A percentile compares a stretch with the other conserved stretches of the same genome.
phyloP scores from a whole-genome alignment of 2,113 vertebrate species.

The Nycticebus coucang region DNA sequence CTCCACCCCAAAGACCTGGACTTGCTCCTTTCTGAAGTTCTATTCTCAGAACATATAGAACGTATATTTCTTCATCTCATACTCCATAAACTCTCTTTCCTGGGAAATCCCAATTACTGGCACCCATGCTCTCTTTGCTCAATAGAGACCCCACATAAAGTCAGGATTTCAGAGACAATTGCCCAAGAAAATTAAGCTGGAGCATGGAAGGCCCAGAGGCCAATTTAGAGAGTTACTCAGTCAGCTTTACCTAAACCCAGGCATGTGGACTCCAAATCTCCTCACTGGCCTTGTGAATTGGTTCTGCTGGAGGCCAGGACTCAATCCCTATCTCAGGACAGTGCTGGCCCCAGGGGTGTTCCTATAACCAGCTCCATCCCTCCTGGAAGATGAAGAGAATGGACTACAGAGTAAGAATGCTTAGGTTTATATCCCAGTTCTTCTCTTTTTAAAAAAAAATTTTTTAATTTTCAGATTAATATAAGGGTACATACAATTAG shows the following conservation, averaged over 20 bases:
- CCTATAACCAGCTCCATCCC: not conserved
- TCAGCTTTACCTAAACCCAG: not conserved
- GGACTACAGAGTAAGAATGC: not conserved
- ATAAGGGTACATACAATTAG: no score
- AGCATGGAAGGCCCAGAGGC: not conserved
- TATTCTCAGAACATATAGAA: not conserved
- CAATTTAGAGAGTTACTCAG: not conserved
- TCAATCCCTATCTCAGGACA: not conserved
- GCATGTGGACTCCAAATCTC: not conserved
- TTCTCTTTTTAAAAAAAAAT: not conserved
- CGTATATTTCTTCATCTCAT: not conserved
- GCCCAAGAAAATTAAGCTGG: not conserved
- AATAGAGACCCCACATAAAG: not conserved
- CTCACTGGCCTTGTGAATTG: fast-evolving
- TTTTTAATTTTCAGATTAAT: no score
- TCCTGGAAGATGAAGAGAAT: not conserved
- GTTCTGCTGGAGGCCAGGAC: not conserved
- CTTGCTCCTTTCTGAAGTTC: not conserved
- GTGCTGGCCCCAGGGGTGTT: not conserved
- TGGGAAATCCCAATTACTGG: not conserved
- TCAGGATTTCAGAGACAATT: not conserved
- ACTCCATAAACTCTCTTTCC: not conserved
- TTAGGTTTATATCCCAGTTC: not conserved
- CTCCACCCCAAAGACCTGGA: not conserved
- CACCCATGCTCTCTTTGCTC: not conserved